A percentile compares a stretch with the other conserved stretches of the same genome.
phyloP scores from a whole-genome alignment of 2,113 vertebrate species.

The Lophura nycthemera region DNA sequence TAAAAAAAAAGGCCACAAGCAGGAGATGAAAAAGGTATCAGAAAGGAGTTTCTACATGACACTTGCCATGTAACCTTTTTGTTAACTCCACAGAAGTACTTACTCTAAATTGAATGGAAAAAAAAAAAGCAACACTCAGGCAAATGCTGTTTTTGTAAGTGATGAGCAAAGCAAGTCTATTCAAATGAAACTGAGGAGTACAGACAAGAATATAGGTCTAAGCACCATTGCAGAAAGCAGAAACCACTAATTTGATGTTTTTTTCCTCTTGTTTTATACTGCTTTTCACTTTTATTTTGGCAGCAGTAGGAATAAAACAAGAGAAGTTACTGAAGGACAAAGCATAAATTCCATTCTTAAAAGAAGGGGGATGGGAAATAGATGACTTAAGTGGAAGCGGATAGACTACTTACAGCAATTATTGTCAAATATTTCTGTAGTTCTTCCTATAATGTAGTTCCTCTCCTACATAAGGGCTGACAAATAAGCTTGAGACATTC shows the following conservation, averaged over 20 bases:
- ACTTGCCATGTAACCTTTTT: background rate
- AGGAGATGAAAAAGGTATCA: background rate
- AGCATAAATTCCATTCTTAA: background rate
- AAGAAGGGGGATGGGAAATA: background rate
- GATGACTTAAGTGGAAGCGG: background rate
- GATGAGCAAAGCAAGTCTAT: background rate
- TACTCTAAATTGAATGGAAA: background rate
- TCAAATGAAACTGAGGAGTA: background rate
- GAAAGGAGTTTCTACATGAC: background rate
- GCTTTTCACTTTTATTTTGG: background rate
- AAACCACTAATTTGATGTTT: background rate
- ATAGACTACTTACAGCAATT: constrained; percentile 48
- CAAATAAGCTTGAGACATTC: constrained; percentile 4
- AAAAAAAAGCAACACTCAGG: background rate
- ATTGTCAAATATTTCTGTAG: constrained; percentile 48
- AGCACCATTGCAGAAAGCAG: background rate
- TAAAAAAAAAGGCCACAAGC: background rate
- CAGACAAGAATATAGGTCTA: background rate
- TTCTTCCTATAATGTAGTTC: constrained; percentile 51
- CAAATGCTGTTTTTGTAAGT: background rate
- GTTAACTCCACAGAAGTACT: background rate
- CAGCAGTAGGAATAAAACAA: background rate
- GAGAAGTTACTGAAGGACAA: background rate
- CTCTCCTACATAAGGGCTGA: constrained; percentile 19
- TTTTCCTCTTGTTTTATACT: background rate